Conservation (phyloP, 2,113 vertebrate species). For the Platycercus adscitus region DNA sequence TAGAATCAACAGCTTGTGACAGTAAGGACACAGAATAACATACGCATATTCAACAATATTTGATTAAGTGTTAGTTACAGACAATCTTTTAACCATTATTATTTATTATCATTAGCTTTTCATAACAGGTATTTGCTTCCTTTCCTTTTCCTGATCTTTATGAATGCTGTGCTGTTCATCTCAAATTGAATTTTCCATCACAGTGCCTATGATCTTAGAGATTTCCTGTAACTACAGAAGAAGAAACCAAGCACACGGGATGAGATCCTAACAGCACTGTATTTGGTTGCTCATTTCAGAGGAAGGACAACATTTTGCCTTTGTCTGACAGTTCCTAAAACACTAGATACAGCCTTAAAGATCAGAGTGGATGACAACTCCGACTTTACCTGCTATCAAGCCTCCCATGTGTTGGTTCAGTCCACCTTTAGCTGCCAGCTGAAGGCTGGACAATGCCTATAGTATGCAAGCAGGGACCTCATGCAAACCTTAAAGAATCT, state of each 20-base stretch:
- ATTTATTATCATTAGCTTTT: background rate
- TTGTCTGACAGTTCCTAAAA: background rate
- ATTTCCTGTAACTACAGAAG: slow-evolving; percentile 12
- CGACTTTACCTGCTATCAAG: background rate
- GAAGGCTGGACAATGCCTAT: background rate
- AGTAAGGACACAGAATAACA: background rate
- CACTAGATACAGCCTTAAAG: background rate
- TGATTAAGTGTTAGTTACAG: background rate
- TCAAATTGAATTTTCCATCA: slow-evolving; percentile 13
- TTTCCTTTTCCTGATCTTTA: slow-evolving; percentile 6
- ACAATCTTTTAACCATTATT: background rate
- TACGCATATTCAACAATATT: background rate
- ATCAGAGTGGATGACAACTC: background rate
- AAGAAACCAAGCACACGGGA: background rate
- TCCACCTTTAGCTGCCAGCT: background rate
- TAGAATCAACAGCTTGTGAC: background rate
- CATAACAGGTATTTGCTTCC: background rate
- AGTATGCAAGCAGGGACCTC: background rate
- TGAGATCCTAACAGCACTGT: background rate
- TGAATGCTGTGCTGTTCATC: background rate
- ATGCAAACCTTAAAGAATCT: background rate
- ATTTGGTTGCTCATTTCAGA: background rate
- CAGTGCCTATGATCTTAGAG: background rate
- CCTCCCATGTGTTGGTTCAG: background rate
- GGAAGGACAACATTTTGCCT: background rate